Percentiles rank a stretch among this genome's conserved stretches.
These are phyloP conservation scores for Amphipoea oculea DNA, from an alignment of 2,888 invertebrate genomes.

Conservation along the genomic window DNA sequence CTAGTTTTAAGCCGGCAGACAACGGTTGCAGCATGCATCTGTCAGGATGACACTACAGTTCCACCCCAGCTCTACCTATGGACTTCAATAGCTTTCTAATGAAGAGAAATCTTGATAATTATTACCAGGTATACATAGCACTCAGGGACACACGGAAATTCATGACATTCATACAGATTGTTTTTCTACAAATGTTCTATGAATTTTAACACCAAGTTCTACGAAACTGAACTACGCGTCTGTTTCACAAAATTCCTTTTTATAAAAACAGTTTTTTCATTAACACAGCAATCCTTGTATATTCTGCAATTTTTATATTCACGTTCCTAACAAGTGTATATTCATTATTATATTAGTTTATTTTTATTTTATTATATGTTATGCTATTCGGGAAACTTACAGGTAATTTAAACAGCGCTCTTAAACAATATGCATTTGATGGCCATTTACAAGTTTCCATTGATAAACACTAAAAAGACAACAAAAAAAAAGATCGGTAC, in stretches of 20 bases:
- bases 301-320: slow-evolving; percentile 9
- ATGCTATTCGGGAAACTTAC: too few species aligned
- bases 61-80: background rate
- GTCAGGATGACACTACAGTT: background rate
- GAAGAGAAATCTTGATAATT: background rate
- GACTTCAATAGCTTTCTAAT: background rate
- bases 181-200: background rate
- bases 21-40: background rate
- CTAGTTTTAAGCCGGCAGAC: background rate
- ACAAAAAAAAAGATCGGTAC: too few species aligned
- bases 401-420: too few species aligned
- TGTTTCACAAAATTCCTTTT: slow-evolving; percentile 27
- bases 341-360: slow-evolving; percentile 19
- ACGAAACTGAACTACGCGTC: slow-evolving; percentile 26
- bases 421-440: too few species aligned
- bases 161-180: background rate
- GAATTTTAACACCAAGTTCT: background rate
- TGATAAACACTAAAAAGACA: too few species aligned
- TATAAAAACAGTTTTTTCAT: slow-evolving; percentile 11
- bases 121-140: background rate
- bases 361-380: too few species aligned
- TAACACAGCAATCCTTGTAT: background rate
- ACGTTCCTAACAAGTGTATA: background rate
- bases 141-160: background rate
- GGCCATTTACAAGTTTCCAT: too few species aligned